Base-by-base conservation (phyloP, 2,797 vertebrate species). In the Labroides dimidiatus region DNA sequence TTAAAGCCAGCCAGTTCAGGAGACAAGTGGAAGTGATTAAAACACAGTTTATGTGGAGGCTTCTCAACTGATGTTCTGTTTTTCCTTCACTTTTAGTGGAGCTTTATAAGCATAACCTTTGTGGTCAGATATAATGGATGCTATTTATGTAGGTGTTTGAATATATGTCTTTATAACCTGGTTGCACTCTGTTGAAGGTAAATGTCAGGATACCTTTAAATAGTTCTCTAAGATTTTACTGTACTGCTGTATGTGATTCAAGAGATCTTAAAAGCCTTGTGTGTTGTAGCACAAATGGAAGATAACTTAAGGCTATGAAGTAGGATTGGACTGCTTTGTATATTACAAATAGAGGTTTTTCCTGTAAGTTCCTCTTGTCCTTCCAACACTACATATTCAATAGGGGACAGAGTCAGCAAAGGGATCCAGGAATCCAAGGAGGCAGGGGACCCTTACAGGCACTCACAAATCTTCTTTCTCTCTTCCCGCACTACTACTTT, bases 321-420 rank as follows among this genome's bases (percentile, higher is more conserved):
- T 68, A n/a, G 53, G 63, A 76, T 52, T 51, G 79, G 72, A 88
- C 72, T 89, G 76, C 70, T 87, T 85, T 72, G 54, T 64, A 58
- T 63, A 43, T 70, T 68, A 77, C 50, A 16, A 79, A 81, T 66
- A 63, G 57, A 73, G 84, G 72, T 59, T 71, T 62, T 80, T 88
- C 83, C 74, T 82, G 76, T 85, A 75, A 72, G 82, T 61, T 60
- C 50, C 51, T 57, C 43, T 52, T 70, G 50, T 80, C 54, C 66
- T 79, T 87, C 85, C 88, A 88, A 45, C 57, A 33, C 55, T 47
- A 51, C 82, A 89, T 90, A 91, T 78, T 79, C 78, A 65, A 9
- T 52, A 72, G 84, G 41, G 90, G 81, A 90, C 85, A 84, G 85
- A 77, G 85, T 68, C 66, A 42, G 56, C 20, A 67, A 63, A 23